Percentiles rank a stretch among this genome's conserved stretches.
These are phyloP conservation scores for Cyphomyrus plagiostoma DNA, from an alignment of 2,113 vertebrate species.

Conservation along the genomic window DNA sequence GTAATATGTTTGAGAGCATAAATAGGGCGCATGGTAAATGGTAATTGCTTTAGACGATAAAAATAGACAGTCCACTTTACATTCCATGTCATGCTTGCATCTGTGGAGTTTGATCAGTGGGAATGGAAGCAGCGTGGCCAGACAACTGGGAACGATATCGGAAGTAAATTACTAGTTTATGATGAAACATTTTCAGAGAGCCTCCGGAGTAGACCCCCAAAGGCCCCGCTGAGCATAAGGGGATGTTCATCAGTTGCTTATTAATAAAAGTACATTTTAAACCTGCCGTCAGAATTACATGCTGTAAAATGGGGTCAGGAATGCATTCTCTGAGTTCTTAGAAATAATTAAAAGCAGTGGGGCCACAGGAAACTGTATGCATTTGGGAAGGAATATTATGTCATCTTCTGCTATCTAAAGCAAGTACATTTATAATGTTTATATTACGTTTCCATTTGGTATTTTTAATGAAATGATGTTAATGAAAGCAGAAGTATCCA, in stretches of 20 bases:
- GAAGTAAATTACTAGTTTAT: conserved; percentile 12
- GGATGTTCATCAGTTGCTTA: neutral
- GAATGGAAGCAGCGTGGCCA: neutral
- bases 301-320: neutral
- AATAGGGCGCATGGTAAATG: conserved; percentile 4
- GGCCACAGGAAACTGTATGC: neutral
- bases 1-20: conserved; percentile 19
- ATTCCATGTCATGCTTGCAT: conserved; percentile 4
- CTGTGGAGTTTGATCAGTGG: neutral
- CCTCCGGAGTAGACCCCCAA: neutral
- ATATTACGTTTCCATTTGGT: neutral
- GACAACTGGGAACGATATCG: neutral
- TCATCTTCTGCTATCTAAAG: neutral
- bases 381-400: neutral
- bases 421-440: neutral
- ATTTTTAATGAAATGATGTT: neutral
- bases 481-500: neutral
- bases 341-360: neutral
- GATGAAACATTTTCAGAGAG: neutral
- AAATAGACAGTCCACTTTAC: conserved; percentile 6
- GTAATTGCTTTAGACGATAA: conserved; percentile 13
- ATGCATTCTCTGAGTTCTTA: neutral
- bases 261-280: conserved; percentile 7
- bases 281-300: neutral
- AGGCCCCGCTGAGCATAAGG: neutral